Evolutionary conservation across 2,113 vertebrate genomes (phyloP), one percentile per base, ranked within the genome.

Genomic region (Nycticebus coucang): DNA sequence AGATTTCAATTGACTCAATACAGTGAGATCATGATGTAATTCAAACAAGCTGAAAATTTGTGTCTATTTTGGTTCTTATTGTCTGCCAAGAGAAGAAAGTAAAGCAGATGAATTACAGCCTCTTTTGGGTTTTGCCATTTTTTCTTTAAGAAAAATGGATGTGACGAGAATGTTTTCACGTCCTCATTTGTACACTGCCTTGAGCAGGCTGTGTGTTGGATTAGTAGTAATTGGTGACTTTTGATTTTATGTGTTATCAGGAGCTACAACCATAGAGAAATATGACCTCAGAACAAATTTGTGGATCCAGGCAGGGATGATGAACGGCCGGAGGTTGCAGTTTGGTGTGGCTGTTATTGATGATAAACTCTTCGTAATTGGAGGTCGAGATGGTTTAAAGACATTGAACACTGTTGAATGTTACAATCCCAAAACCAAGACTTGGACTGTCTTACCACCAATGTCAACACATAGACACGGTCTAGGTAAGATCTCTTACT

Each of bases 391-490:
- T 97, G 99, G 99, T 60, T 98, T 99, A 97, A 99, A 99, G 98
- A 99, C 99, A 7, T 95, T 99, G 96, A 99, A 99, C 96, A 99
- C 98, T n/a, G 99, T 99, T 77, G 99, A 99, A 96, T 99, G 99
- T 97, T 99, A 99, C 94, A 99, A 99, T 87, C 98, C 98, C 74
- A 98, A 98, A 96, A 98, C 98, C 68, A 99, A 98, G 91, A 98
- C 98, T 18, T 99, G 99, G 99, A 99, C 98, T 94, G 98, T 99
- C 13, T 98, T 99, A 95, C 98, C 98, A 13, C 98, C 99, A 12
- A 99, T 99, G 99, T 98, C 99, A 97, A 99, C 98, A 66, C 99
- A 99, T 2, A 98, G 99, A 55, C 99, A 99, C 96, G 99, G 99
- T 57, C 97, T 99, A 98, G 99, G 99, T 99, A 99, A 98, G 98